Percentiles rank a stretch among this genome's conserved stretches.
Evolutionary conservation across 2,797 vertebrate genomes (phyloP).

Genomic region (Galagoides demidoff): DNA sequence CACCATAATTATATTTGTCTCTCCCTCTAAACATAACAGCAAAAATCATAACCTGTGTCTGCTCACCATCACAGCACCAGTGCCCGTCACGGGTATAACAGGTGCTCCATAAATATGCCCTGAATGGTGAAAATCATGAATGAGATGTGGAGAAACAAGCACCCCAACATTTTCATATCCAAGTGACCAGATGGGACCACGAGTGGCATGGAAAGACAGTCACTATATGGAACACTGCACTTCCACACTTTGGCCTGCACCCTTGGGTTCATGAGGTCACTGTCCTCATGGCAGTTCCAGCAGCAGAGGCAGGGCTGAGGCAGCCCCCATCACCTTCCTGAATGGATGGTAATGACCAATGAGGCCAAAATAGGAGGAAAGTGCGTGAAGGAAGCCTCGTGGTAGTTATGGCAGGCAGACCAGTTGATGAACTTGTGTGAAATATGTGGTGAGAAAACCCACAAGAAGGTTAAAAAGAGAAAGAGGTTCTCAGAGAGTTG

Average conservation of each 20-base stretch:
- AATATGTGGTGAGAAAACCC: background rate
- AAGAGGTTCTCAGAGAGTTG: background rate
- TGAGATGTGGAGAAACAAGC: background rate
- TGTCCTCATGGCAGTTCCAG: background rate
- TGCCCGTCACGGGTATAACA: background rate
- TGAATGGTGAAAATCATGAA: background rate
- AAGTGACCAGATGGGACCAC: background rate
- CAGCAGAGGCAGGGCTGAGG: background rate
- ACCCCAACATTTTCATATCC: background rate
- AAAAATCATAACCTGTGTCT: background rate
- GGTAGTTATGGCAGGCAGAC: background rate
- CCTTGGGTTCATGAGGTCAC: background rate
- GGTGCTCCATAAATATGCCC: background rate
- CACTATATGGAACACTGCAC: fast-evolving
- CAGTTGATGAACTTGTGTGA: background rate
- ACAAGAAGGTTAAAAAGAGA: background rate
- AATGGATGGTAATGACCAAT: background rate
- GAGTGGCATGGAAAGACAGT: background rate
- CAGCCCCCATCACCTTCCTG: background rate
- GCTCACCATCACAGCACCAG: background rate
- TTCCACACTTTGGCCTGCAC: background rate
- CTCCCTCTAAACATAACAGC: background rate
- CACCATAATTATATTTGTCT: background rate
- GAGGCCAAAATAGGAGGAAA: background rate
- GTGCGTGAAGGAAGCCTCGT: background rate